Conservation (phyloP, 1,140 invertebrate species). For the Pogonomyrmex barbatus region DNA sequence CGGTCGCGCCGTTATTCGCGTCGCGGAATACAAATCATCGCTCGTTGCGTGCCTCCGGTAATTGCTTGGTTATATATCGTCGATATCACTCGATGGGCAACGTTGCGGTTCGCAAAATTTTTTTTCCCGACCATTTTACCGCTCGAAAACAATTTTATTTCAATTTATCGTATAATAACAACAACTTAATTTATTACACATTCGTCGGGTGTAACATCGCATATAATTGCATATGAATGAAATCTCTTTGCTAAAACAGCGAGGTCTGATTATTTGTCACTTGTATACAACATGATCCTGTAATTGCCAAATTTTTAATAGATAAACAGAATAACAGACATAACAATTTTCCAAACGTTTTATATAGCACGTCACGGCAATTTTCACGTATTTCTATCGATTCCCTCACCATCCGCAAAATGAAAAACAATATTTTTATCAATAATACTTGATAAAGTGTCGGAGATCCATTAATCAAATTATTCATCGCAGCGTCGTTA, state of each 20-base stretch:
- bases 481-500: constrained; percentile 13
- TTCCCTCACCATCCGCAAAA: not conserved
- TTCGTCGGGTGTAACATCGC: not conserved
- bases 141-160: constrained; percentile 8
- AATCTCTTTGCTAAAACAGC: not conserved
- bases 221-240: not conserved
- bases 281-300: not conserved
- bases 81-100: not conserved
- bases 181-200: not conserved
- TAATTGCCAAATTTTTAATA: not conserved
- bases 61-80: constrained; percentile 5
- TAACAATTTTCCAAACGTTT: not conserved
- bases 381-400: not conserved
- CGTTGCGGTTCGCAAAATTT: not conserved
- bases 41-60: constrained; percentile 17
- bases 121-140: not conserved
- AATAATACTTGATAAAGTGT: not conserved
- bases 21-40: constrained; percentile 37
- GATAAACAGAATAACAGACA: not conserved
- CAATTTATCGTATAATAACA: not conserved
- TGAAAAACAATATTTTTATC: constrained; percentile 20
- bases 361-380: not conserved
- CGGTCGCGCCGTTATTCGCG: constrained; percentile 17
- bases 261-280: not conserved
- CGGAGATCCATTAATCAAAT: not conserved